phyloP scores from a whole-genome alignment of 2,888 invertebrate genomes.

The Aspidapion aeneum region DNA sequence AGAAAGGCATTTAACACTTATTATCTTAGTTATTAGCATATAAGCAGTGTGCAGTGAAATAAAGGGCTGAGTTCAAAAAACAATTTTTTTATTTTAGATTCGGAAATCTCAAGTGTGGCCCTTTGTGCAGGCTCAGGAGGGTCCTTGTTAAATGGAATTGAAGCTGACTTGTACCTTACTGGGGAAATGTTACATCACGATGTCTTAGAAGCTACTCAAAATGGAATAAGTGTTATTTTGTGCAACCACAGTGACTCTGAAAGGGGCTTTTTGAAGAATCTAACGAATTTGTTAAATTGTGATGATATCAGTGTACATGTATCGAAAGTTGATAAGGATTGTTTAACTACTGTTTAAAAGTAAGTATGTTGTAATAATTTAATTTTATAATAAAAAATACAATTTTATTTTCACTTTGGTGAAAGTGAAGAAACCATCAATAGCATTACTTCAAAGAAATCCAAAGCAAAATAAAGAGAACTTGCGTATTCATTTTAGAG shows the following conservation, averaged over 20 bases:
- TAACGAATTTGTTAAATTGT: conserved; percentile 47
- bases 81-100: conserved; percentile 47
- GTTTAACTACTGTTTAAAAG: conserved; percentile 63
- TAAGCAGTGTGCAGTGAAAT: no score
- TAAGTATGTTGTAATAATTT: not conserved
- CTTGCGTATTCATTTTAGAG: no score
- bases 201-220: conserved; percentile 79
- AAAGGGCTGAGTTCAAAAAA: no score
- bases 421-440: no score
- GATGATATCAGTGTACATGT: conserved; percentile 55
- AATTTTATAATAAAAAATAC: no score
- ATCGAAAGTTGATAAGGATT: conserved; percentile 74
- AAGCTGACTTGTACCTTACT: conserved; percentile 81
- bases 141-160: conserved; percentile 66
- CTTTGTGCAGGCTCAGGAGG: conserved; percentile 89
- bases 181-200: conserved; percentile 97
- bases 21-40: no score
- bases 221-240: conserved; percentile 74
- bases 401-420: no score
- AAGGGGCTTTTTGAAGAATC: conserved; percentile 73
- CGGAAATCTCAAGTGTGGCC: conserved; percentile 58
- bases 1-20: no score
- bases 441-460: no score
- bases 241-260: conserved; percentile 95
- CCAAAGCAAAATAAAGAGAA: no score